Conservation (phyloP, 2,113 vertebrate species). For the Hepsetus odoe region DNA sequence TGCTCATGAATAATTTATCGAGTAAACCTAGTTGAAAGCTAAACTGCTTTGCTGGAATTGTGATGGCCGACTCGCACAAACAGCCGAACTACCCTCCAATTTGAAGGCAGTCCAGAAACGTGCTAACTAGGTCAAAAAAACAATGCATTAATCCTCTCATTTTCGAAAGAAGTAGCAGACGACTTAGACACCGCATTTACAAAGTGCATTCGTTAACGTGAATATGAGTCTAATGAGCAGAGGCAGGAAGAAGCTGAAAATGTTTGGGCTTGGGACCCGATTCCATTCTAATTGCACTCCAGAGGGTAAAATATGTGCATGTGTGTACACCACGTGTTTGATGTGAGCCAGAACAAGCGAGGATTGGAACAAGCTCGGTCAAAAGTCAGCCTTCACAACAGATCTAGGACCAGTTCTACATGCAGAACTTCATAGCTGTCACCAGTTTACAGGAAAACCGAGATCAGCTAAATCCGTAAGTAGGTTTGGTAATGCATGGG, state of each 20-base stretch:
- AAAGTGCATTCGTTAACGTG: constrained; percentile 48
- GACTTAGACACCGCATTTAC: constrained; percentile 20
- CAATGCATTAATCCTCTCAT: background rate
- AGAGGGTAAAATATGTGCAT: constrained; percentile 35
- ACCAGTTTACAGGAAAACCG: background rate
- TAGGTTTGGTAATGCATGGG: background rate
- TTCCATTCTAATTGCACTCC: constrained; percentile 61
- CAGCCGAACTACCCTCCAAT: background rate
- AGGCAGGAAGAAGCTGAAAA: constrained; percentile 31
- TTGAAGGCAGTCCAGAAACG: background rate
- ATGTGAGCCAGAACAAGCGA: background rate
- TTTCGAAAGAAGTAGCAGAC: background rate
- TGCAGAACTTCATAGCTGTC: background rate
- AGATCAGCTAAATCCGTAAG: constrained; percentile 15
- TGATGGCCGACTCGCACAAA: background rate
- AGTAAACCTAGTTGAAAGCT: constrained; percentile 18
- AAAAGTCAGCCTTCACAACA: background rate
- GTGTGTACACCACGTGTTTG: background rate
- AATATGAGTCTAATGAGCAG: constrained; percentile 55
- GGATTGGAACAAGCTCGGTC: background rate
- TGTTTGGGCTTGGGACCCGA: constrained; percentile 49
- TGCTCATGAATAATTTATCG: constrained; percentile 21
- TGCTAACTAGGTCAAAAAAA: constrained; percentile 5
- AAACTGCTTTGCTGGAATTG: background rate
- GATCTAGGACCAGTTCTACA: background rate